Conservation (phyloP, 2,888 invertebrate species). For the Cabera pusaria region DNA sequence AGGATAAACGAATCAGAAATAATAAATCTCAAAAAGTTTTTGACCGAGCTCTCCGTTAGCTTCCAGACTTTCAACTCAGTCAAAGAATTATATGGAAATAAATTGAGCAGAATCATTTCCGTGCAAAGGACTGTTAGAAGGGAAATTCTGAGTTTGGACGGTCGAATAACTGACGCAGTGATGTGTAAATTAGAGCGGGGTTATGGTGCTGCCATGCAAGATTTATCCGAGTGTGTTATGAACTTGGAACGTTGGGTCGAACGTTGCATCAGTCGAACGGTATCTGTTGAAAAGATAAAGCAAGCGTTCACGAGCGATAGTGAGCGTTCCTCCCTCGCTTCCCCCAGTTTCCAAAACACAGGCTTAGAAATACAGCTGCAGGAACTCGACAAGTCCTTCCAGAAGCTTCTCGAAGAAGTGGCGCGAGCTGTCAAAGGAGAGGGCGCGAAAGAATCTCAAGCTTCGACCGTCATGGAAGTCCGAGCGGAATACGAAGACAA, state of each 20-base stretch:
- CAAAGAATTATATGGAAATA: constrained; percentile 66
- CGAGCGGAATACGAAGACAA: constrained; percentile 88
- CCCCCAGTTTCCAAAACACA: constrained; percentile 58
- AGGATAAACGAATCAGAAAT: constrained; percentile 71
- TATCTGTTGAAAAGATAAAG: constrained; percentile 67
- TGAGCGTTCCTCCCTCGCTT: constrained; percentile 50
- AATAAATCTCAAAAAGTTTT: constrained; percentile 65
- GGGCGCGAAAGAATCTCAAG: constrained; percentile 50
- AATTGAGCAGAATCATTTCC: constrained; percentile 61
- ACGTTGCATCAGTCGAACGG: constrained; percentile 53
- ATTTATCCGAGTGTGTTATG: constrained; percentile 63
- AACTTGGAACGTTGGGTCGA: constrained; percentile 72
- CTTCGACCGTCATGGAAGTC: constrained; percentile 77
- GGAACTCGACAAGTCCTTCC: constrained; percentile 68
- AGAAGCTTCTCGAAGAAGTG: constrained; percentile 63
- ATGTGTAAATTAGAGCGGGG: constrained; percentile 66
- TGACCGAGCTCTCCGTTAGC: constrained; percentile 65
- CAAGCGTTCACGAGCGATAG: constrained; percentile 60
- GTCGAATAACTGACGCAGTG: constrained; percentile 47
- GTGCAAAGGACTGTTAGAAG: constrained; percentile 68
- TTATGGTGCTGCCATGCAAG: constrained; percentile 69
- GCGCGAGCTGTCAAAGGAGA: constrained; percentile 53
- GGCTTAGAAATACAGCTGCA: constrained; percentile 66
- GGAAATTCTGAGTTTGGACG: constrained; percentile 64
- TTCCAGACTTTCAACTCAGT: constrained; percentile 66